Percentiles rank a stretch among this genome's conserved stretches.
Conservation (phyloP, 2,113 vertebrate genomes). For the Chascanopsetta lugubris region DNA sequence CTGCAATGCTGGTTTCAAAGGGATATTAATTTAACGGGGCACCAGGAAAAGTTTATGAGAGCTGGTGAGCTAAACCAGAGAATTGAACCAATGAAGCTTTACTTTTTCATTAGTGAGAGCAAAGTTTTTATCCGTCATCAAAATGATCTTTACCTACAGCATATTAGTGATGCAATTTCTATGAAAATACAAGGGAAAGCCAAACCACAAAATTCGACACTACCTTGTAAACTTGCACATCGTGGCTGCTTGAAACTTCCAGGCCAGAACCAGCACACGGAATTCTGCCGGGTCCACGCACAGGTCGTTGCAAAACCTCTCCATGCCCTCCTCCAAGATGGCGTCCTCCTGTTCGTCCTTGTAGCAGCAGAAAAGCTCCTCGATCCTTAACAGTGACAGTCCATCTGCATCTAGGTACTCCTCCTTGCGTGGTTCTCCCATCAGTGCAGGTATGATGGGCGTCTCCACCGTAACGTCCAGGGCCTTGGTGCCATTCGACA, state of each 20-base stretch:
- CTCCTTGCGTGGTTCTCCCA: constrained; percentile 83
- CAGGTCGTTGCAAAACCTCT: constrained; percentile 96
- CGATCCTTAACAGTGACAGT: constrained; percentile 87
- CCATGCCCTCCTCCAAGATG: constrained; percentile 99
- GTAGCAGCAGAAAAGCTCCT: constrained; percentile 92
- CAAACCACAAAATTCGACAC: constrained; percentile 37
- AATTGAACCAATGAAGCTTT: too few relatives aligned
- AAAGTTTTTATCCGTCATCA: too few relatives aligned
- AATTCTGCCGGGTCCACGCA: constrained; percentile 98
- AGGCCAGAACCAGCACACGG: constrained; percentile 95
- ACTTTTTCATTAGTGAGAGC: too few relatives aligned
- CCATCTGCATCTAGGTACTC: constrained; percentile 83
- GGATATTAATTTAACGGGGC: too few relatives aligned
- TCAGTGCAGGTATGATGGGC: constrained; percentile 76
- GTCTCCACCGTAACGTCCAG: constrained; percentile 85
- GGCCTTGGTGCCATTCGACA: constrained; percentile 94
- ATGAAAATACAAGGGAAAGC: not conserved
- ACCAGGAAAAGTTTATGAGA: not conserved
- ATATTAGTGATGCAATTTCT: not conserved
- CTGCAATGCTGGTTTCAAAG: not conserved
- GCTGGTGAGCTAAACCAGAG: not conserved
- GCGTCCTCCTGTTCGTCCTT: constrained; percentile 95
- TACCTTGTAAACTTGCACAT: constrained; percentile 99
- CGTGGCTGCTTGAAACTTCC: constrained; percentile 99
- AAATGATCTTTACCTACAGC: not conserved